These are phyloP conservation scores for Sarotherodon lohbergeri DNA, from an alignment of 2,113 vertebrate genomes.

Conservation along the genomic window DNA sequence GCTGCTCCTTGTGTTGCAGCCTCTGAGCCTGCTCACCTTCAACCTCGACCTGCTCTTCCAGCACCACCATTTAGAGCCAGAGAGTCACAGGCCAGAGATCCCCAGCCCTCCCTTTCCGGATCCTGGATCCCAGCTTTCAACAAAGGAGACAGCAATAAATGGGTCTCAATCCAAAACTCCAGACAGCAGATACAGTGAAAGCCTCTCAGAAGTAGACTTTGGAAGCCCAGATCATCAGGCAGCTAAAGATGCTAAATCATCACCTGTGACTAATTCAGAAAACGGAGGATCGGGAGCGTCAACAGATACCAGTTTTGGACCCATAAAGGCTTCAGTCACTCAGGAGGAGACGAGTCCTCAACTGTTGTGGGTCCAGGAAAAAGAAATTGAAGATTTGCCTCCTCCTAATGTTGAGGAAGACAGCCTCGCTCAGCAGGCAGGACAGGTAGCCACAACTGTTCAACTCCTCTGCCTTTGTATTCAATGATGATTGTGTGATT, in stretches of 20 bases:
- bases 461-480: background rate
- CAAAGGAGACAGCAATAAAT: slow-evolving; percentile 8
- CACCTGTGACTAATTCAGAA: background rate
- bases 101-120: slow-evolving; percentile 42
- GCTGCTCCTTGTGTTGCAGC: slow-evolving; percentile 91
- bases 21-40: slow-evolving; percentile 93
- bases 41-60: slow-evolving; percentile 94
- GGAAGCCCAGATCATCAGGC: slow-evolving; percentile 19
- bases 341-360: slow-evolving; percentile 52
- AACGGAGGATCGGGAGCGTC: background rate
- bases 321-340: background rate
- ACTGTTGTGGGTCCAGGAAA: slow-evolving; percentile 63
- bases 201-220: slow-evolving; percentile 53
- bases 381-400: slow-evolving; percentile 52
- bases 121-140: slow-evolving; percentile 6
- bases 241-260: background rate
- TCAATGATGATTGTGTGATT: background rate
- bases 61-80: slow-evolving; percentile 80
- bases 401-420: slow-evolving; percentile 36
- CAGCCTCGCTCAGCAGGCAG: slow-evolving; percentile 64
- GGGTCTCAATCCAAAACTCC: background rate
- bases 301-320: background rate
- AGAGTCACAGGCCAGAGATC: slow-evolving; percentile 46
- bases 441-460: slow-evolving; percentile 52
- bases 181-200: slow-evolving; percentile 41